phyloP scores from a whole-genome alignment of 2,113 vertebrate genomes.

The Scophthalmus maximus region DNA sequence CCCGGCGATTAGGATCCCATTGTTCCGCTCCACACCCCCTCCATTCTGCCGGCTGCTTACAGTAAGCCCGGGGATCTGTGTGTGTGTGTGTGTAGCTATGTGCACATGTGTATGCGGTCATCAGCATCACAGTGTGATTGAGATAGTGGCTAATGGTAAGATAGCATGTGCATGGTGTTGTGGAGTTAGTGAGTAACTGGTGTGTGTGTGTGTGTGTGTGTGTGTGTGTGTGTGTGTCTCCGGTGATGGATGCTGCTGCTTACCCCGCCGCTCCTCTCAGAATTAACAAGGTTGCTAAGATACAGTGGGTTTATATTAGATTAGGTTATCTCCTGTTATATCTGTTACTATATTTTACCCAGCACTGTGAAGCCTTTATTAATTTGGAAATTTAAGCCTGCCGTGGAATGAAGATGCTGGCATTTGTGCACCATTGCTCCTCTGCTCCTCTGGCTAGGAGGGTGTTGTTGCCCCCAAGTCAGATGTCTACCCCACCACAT shows the following conservation, averaged over 20 bases:
- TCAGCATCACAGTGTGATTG: constrained; percentile 58
- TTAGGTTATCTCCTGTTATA: constrained; percentile 85
- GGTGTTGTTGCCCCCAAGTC: constrained; percentile 50
- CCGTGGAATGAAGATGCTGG: constrained; percentile 74
- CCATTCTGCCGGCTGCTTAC: constrained; percentile 79
- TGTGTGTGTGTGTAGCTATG: constrained; percentile 10
- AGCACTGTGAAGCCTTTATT: constrained; percentile 79
- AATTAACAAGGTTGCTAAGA: constrained; percentile 88
- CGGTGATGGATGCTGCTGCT: too few species aligned
- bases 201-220: constrained; percentile 7
- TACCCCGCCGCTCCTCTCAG: constrained; percentile 78
- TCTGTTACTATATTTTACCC: constrained; percentile 86
- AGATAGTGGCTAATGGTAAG: constrained; percentile 69
- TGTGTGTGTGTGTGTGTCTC: constrained; percentile 24
- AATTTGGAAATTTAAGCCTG: constrained; percentile 82
- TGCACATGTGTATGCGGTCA: constrained; percentile 56
- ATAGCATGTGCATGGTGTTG: constrained; percentile 60
- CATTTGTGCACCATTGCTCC: constrained; percentile 53
- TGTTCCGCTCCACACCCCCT: constrained; percentile 78
- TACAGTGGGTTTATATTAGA: constrained; percentile 85
- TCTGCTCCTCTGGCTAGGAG: constrained; percentile 31
- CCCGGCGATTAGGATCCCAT: constrained; percentile 81
- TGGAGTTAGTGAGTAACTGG: constrained; percentile 62
- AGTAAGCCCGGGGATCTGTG: constrained; percentile 76
- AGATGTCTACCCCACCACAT: constrained; percentile 75